These are phyloP conservation scores for Phaethon lepturus DNA, from an alignment of 2,113 vertebrate species.

Conservation along the genomic window DNA sequence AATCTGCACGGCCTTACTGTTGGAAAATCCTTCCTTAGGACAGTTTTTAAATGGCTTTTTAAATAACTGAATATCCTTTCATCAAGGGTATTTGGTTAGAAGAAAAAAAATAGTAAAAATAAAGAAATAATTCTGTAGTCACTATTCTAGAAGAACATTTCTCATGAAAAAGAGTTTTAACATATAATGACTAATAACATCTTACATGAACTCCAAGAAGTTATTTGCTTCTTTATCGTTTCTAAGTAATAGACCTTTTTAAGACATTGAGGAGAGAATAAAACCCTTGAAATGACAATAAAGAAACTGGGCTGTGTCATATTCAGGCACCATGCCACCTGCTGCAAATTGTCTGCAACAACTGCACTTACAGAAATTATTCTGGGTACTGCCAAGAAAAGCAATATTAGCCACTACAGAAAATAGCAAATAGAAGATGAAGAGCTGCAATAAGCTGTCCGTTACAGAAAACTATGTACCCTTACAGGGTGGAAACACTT, in stretches of 20 bases:
- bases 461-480: background rate
- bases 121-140: background rate
- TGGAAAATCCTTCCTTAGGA: background rate
- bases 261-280: background rate
- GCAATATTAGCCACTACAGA: background rate
- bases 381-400: constrained; percentile 45
- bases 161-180: background rate
- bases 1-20: background rate
- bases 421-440: background rate
- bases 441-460: background rate
- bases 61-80: background rate
- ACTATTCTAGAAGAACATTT: background rate
- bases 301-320: background rate
- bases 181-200: background rate
- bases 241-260: background rate
- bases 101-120: background rate
- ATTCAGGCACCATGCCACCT: constrained; percentile 10
- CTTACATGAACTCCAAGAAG: background rate
- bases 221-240: background rate
- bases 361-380: constrained; percentile 46
- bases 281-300: background rate
- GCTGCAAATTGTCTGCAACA: background rate
- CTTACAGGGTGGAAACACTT: background rate
- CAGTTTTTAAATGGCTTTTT: background rate
- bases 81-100: background rate